phyloP scores from a whole-genome alignment of 2,113 vertebrate genomes.

The Lophochroa leadbeateri region DNA sequence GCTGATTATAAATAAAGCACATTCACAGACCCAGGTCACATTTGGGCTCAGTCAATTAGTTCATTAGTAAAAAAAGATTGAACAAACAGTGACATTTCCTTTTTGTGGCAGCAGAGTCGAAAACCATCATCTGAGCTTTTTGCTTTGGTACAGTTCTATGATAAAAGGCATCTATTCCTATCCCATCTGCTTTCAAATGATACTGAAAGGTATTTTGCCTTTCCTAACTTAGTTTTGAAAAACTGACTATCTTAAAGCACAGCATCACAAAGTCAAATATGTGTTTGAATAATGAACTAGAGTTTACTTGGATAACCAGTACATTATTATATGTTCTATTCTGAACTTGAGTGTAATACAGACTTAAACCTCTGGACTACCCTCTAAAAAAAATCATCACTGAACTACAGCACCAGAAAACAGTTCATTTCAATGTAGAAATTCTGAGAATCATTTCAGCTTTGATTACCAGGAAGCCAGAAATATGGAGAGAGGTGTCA shows the following conservation, averaged over 20 bases:
- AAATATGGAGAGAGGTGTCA: conserved; percentile 14
- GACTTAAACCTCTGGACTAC: neutral
- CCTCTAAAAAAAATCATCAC: neutral
- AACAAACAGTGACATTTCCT: neutral
- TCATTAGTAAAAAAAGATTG: neutral
- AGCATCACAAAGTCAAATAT: neutral
- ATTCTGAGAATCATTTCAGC: conserved; percentile 1
- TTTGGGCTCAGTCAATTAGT: neutral
- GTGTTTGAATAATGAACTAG: neutral
- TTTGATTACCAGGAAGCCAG: conserved; percentile 43
- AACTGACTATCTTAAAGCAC: neutral
- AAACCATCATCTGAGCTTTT: neutral
- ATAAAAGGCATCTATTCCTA: neutral
- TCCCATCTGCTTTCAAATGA: neutral
- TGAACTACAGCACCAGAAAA: neutral
- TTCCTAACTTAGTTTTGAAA: neutral
- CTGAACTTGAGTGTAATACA: neutral
- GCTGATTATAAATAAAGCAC: neutral
- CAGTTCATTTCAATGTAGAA: conserved; percentile 18
- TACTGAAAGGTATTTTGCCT: neutral
- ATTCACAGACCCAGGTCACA: neutral
- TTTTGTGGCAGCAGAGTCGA: neutral
- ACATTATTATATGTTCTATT: neutral
- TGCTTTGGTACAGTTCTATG: neutral
- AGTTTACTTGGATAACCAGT: neutral